These are phyloP conservation scores for Agrilus biguttatus DNA, from an alignment of 2,888 invertebrate genomes.

Conservation along the genomic window DNA sequence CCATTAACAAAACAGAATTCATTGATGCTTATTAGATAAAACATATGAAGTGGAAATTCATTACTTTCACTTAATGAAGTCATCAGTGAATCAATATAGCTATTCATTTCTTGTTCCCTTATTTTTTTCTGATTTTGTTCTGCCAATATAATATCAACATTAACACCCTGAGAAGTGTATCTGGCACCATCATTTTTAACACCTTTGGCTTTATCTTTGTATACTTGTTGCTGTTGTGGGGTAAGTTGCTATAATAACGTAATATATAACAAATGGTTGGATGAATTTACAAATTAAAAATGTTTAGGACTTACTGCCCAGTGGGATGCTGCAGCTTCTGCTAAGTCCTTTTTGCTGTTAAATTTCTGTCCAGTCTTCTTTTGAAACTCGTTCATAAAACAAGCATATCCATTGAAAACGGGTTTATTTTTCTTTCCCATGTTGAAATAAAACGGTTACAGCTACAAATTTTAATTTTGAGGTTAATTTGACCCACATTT, in stretches of 20 bases:
- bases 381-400: conserved; percentile 24
- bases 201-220: conserved; percentile 18
- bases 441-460: neutral
- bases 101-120: conserved; percentile 10
- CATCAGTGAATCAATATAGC: conserved; percentile 7
- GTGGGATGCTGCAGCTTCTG: conserved; percentile 11
- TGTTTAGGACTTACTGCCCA: conserved; percentile 19
- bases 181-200: conserved; percentile 15
- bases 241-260: conserved; percentile 11
- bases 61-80: conserved; percentile 3
- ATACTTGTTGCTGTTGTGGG: conserved; percentile 11
- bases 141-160: conserved; percentile 11
- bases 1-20: conserved; percentile 19
- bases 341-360: conserved; percentile 19
- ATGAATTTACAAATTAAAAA: neutral
- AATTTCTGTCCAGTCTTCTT: conserved; percentile 17
- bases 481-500: no score
- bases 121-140: conserved; percentile 7
- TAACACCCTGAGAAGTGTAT: conserved; percentile 21
- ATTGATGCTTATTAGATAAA: conserved; percentile 27
- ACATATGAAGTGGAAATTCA: conserved; percentile 12
- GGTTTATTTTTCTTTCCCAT: conserved; percentile 8
- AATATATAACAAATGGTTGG: neutral
- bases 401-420: conserved; percentile 22
- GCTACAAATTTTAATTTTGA: no score